Percentiles rank a stretch among this genome's conserved stretches.
phyloP scores from a whole-genome alignment of 2,888 invertebrate species.

The Penaeus monodon region DNA sequence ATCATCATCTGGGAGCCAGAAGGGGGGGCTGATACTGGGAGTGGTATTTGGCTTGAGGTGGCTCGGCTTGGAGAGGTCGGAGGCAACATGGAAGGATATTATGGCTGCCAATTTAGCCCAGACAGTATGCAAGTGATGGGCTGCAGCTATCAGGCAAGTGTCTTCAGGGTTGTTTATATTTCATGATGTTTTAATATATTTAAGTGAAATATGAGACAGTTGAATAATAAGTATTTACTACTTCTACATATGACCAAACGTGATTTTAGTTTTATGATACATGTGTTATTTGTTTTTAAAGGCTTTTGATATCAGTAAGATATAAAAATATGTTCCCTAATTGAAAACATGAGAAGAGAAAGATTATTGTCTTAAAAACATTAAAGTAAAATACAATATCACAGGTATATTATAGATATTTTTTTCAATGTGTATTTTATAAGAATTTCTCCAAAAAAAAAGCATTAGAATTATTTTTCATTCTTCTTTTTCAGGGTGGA shows the following conservation, averaged over 20 bases:
- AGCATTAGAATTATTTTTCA: neutral
- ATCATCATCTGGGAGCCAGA: constrained; percentile 86
- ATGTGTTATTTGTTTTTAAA: neutral
- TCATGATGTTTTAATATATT: no score
- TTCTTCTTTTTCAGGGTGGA: constrained; percentile 50
- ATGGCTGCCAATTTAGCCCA: constrained; percentile 85
- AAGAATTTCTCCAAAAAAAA: no score
- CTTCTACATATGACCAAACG: neutral
- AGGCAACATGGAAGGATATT: constrained; percentile 93
- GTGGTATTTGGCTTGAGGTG: constrained; percentile 85
- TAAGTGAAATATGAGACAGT: no score
- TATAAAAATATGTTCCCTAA: no score
- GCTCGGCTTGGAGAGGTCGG: constrained; percentile 92
- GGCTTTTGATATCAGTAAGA: no score
- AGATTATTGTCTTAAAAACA: no score
- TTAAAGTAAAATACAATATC: no score
- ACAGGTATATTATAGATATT: no score
- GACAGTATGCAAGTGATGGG: constrained; percentile 81
- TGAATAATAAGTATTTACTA: neutral
- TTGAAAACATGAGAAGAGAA: no score
- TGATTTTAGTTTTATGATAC: neutral
- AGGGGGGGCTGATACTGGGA: constrained; percentile 72
- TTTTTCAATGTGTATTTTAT: no score
- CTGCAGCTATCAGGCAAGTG: constrained; percentile 79
- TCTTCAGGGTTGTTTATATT: constrained; percentile 37